These are phyloP conservation scores for Muraenolepis orangiensis DNA, from an alignment of 2,797 vertebrate species.

Conservation along the genomic window DNA sequence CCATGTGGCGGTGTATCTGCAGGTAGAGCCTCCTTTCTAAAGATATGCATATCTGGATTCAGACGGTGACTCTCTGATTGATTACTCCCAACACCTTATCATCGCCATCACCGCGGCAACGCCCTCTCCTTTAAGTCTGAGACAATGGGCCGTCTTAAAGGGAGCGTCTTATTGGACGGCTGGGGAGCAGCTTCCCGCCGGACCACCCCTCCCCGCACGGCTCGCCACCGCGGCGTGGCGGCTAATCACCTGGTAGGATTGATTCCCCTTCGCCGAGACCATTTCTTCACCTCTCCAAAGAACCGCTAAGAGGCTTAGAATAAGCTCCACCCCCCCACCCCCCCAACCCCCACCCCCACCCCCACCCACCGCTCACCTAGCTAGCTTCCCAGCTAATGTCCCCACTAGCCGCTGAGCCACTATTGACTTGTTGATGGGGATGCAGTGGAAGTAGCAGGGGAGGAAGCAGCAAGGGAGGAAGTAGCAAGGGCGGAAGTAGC, in stretches of 20 bases:
- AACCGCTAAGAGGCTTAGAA: conserved; percentile 73
- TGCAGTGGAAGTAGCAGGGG: conserved; percentile 43
- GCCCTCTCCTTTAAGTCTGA: conserved; percentile 67
- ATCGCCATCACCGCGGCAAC: conserved; percentile 50
- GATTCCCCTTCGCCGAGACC: conserved; percentile 66
- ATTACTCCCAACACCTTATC: conserved; percentile 62
- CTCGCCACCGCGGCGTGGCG: conserved; percentile 38
- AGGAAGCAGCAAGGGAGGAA: conserved; percentile 14
- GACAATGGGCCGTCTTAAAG: conserved; percentile 59
- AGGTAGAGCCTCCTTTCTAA: conserved; percentile 10
- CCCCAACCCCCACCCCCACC: background rate
- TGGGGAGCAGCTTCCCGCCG: conserved; percentile 37
- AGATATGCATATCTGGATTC: conserved; percentile 39
- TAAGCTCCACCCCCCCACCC: conserved; percentile 58
- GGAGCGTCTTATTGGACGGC: conserved; percentile 61
- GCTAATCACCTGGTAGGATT: conserved; percentile 64
- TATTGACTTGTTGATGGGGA: conserved; percentile 76
- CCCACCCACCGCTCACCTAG: conserved; percentile 55
- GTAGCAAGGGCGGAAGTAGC: conserved; percentile 37
- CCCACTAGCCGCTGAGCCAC: conserved; percentile 47
- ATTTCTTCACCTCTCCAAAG: conserved; percentile 69
- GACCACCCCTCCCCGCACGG: conserved; percentile 38
- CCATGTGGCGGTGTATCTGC: background rate
- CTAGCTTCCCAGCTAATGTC: conserved; percentile 64
- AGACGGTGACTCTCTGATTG: conserved; percentile 58